Percentiles rank a stretch among this genome's conserved stretches.
Evolutionary conservation across 92 coral and sea anemone genomes (phyloP).

Genomic region (Anthopleura xanthogrammica): DNA sequence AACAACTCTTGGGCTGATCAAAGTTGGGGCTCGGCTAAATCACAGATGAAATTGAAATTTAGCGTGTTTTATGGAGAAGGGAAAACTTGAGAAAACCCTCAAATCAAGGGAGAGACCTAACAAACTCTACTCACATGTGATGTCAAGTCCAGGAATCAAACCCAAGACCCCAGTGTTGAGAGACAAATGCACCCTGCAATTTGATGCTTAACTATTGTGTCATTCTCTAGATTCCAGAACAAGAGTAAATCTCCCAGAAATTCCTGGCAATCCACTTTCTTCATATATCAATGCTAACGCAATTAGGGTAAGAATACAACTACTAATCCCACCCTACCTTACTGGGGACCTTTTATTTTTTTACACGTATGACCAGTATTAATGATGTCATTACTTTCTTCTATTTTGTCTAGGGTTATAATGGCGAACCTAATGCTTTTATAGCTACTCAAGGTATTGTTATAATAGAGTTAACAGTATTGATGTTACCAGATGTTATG

Average conservation of each 20-base stretch:
- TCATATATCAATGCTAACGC: slow-evolving; percentile 85
- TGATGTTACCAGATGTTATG: no score
- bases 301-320: slow-evolving; percentile 48
- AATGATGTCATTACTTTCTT: neutral
- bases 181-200: no score
- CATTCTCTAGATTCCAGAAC: slow-evolving; percentile 64
- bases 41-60: no score
- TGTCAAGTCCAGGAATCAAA: no score
- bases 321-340: neutral
- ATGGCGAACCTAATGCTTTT: slow-evolving; percentile 56
- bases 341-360: no score
- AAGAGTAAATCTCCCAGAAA: slow-evolving; percentile 75
- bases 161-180: no score
- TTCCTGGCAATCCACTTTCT: slow-evolving; percentile 79
- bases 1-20: neutral
- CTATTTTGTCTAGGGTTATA: slow-evolving; percentile 58
- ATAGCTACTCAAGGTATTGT: slow-evolving; percentile 74
- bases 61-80: no score
- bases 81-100: no score
- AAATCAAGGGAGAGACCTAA: no score
- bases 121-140: no score
- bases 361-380: no score
- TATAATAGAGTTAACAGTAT: neutral
- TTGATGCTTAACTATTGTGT: neutral
- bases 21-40: neutral